phyloP scores from a whole-genome alignment of 2,113 vertebrate species.

The Hystrix cristata region DNA sequence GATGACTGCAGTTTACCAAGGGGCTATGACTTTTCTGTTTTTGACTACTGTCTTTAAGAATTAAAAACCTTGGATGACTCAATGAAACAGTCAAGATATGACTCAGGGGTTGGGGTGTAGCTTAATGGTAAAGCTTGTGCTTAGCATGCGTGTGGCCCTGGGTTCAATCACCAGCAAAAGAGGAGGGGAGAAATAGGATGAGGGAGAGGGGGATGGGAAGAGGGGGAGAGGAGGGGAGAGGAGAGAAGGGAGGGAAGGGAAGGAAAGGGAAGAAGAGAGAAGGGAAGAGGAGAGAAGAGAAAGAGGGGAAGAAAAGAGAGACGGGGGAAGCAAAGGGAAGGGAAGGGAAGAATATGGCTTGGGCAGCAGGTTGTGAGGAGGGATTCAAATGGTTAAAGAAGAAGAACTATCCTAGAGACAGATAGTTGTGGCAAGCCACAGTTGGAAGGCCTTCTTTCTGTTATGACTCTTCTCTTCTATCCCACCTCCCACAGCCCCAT shows the following conservation, averaged over 20 bases:
- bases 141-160: neutral
- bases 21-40: neutral
- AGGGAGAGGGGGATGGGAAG: no score
- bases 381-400: neutral
- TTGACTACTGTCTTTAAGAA: neutral
- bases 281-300: neutral
- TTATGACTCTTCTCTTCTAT: neutral
- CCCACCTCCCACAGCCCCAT: no score
- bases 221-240: no score
- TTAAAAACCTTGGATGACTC: neutral
- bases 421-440: accelerated
- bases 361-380: neutral
- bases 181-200: no score
- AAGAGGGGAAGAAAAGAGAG: neutral
- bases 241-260: no score
- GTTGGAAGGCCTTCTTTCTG: neutral
- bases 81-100: neutral
- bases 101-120: neutral
- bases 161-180: neutral
- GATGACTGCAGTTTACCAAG: neutral
- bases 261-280: no score
- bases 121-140: neutral
- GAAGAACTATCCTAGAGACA: neutral
- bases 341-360: neutral
- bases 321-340: neutral